phyloP scores from a whole-genome alignment of 2,113 vertebrate species.

The Lagopus leucura region DNA sequence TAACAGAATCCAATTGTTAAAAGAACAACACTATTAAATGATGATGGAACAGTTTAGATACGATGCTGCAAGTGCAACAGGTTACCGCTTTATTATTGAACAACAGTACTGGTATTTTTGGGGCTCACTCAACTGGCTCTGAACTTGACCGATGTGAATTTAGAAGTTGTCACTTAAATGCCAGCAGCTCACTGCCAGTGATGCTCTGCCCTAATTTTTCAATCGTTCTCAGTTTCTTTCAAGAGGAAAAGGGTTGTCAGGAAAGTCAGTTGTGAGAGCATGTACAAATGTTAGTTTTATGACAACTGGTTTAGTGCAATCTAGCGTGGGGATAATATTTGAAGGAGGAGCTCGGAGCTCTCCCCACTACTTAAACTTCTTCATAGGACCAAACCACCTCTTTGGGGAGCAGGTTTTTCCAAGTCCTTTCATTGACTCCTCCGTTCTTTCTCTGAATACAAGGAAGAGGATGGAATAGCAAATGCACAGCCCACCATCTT shows the following conservation, averaged over 20 bases:
- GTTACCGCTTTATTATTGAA: conserved; percentile 48
- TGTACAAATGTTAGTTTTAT: conserved; percentile 24
- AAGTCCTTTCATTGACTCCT: neutral
- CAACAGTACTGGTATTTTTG: neutral
- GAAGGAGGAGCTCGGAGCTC: conserved; percentile 9
- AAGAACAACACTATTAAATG: conserved; percentile 72
- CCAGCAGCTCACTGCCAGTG: neutral
- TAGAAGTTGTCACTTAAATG: neutral
- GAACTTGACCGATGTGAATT: neutral
- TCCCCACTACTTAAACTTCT: neutral
- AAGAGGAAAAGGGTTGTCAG: neutral
- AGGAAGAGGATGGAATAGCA: neutral
- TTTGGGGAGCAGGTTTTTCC: conserved; percentile 12
- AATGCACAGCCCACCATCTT: accelerated
- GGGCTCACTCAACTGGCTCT: neutral
- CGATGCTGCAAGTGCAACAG: conserved; percentile 52
- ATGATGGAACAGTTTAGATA: conserved; percentile 46
- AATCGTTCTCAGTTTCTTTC: neutral
- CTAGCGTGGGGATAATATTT: conserved; percentile 19
- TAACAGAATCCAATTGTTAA: conserved; percentile 73
- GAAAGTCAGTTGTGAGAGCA: neutral
- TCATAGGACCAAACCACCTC: neutral
- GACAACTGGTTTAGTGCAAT: conserved; percentile 12
- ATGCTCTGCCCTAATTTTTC: neutral
- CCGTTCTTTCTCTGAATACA: neutral